phyloP scores from a whole-genome alignment of 2,888 invertebrate genomes.

The Siphonodentalium dalli region DNA sequence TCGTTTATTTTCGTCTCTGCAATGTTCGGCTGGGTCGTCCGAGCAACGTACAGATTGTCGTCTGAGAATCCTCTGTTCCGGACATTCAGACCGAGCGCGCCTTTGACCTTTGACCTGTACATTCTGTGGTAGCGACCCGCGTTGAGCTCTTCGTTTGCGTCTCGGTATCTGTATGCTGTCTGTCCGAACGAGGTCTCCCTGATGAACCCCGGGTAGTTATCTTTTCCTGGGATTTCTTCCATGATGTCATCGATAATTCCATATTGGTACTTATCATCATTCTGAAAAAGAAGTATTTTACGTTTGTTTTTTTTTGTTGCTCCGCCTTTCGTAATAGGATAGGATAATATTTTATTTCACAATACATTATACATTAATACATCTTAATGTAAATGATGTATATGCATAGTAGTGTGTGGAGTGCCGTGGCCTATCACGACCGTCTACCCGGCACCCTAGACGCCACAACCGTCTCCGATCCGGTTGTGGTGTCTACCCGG shows the following conservation, averaged over 20 bases:
- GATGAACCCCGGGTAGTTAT: conserved; percentile 35
- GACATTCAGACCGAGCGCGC: conserved; percentile 27
- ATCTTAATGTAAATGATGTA: too few species aligned
- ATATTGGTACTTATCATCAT: neutral
- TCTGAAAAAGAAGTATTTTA: too few species aligned
- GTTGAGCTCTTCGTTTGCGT: conserved; percentile 28
- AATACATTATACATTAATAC: too few species aligned
- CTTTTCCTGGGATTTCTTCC: conserved; percentile 43
- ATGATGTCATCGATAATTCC: conserved; percentile 39
- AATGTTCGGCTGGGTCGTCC: conserved; percentile 39
- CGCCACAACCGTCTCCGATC: too few species aligned
- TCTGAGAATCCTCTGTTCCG: conserved; percentile 32
- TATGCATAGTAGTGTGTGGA: too few species aligned
- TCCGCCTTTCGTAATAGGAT: too few species aligned
- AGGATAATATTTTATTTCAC: too few species aligned
- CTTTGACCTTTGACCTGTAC: conserved; percentile 24
- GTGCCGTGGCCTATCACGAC: too few species aligned
- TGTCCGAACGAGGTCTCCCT: conserved; percentile 31
- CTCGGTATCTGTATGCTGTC: conserved; percentile 11
- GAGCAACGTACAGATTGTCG: conserved; percentile 37
- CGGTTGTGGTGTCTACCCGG: too few species aligned
- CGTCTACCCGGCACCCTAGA: too few species aligned
- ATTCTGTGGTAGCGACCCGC: conserved; percentile 38
- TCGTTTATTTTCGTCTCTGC: conserved; percentile 29
- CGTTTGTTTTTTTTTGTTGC: too few species aligned